phyloP scores from a whole-genome alignment of 35 echinoderm and acorn worm genomes.

The Ophiothrix spiculata region DNA sequence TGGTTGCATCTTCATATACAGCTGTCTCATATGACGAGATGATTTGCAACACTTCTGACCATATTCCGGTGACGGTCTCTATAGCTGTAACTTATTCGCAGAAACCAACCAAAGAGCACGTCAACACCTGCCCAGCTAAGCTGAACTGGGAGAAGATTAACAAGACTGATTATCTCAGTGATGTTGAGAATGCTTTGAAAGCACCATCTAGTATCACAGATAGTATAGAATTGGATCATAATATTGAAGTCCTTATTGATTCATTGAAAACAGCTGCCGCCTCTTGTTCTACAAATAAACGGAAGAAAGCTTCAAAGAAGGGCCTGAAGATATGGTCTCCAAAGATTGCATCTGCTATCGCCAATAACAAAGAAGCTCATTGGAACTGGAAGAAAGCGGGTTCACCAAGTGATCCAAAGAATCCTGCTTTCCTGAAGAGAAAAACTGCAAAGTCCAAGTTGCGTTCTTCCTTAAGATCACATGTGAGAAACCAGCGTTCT shows the following conservation, averaged over 20 bases:
- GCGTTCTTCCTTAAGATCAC: neutral
- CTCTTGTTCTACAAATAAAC: neutral
- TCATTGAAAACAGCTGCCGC: neutral
- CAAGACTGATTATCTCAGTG: neutral
- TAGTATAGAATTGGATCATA: neutral
- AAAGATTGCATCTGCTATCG: neutral
- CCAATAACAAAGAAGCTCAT: neutral
- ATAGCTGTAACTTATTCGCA: neutral
- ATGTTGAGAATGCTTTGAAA: neutral
- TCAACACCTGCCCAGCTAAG: neutral
- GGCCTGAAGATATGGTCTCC: neutral
- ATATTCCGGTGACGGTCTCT: neutral
- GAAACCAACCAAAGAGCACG: neutral
- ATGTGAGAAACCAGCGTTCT: neutral
- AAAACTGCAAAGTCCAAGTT: neutral
- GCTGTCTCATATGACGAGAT: neutral
- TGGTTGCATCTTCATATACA: neutral
- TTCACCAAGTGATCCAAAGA: neutral
- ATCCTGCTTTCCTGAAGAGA: neutral
- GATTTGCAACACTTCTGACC: neutral
- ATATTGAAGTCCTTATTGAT: neutral
- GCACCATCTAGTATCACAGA: neutral
- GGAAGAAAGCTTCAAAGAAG: neutral
- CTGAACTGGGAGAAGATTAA: neutral
- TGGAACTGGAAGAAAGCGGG: neutral